Evolutionary conservation across 2,113 vertebrate species (phyloP).

Genomic region (Climacteris rufus): DNA sequence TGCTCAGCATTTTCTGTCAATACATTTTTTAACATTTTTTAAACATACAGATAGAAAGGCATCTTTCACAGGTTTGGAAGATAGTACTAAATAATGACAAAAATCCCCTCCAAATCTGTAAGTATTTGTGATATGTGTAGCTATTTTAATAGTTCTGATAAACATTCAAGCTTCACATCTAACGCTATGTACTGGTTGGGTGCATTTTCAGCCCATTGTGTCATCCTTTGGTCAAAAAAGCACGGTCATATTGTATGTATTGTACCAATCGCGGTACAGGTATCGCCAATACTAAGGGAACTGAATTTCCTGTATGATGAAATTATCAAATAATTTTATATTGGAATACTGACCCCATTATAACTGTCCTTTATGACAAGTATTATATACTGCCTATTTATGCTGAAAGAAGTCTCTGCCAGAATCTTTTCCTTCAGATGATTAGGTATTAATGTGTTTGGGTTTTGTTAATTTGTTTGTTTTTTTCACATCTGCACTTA

Average conservation of each 20-base stretch:
- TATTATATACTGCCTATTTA: neutral
- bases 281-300: neutral
- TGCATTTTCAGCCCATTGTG: neutral
- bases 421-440: neutral
- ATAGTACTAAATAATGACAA: neutral
- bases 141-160: neutral
- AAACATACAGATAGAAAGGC: neutral
- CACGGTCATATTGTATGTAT: neutral
- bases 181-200: neutral
- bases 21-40: neutral
- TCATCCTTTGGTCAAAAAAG: neutral
- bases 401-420: neutral
- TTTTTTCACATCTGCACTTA: neutral
- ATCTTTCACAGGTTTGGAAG: neutral
- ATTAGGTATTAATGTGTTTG: neutral
- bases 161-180: neutral
- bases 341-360: neutral
- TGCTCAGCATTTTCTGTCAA: neutral
- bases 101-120: neutral
- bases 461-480: neutral
- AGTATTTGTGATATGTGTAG: neutral
- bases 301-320: neutral
- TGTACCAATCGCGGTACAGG: neutral
- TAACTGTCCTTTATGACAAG: neutral
- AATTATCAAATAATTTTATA: neutral